phyloP scores from a whole-genome alignment of 2,888 invertebrate genomes.

The Plebejus melissa region DNA sequence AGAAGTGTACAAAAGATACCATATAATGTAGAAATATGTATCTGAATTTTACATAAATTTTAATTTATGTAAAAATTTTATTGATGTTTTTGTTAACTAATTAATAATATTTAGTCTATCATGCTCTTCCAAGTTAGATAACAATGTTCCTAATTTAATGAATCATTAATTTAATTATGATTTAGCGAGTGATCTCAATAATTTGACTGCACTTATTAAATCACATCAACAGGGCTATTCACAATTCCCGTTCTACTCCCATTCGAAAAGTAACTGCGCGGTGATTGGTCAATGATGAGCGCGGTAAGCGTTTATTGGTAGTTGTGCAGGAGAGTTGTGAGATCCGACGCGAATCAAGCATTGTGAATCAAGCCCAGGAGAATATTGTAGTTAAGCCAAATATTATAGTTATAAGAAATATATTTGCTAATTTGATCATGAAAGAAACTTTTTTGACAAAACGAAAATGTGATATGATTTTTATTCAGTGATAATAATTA shows the following conservation, averaged over 20 bases:
- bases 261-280: not conserved
- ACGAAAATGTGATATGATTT: slow-evolving; percentile 5
- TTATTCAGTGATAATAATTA: not conserved
- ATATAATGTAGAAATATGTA: not conserved
- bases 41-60: not conserved
- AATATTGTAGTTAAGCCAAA: not conserved
- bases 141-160: not conserved
- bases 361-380: not conserved
- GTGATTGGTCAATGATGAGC: no score
- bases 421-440: not conserved
- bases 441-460: not conserved
- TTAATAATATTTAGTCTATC: not conserved
- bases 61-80: not conserved
- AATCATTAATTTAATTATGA: not conserved
- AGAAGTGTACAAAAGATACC: not conserved
- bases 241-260: not conserved
- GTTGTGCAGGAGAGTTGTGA: not conserved
- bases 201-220: not conserved
- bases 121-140: not conserved
- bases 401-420: not conserved
- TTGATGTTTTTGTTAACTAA: not conserved
- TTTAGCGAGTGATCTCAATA: slow-evolving; percentile 1
- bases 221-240: not conserved
- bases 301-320: no score
- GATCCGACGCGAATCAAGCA: no score